These are phyloP conservation scores for Engraulis encrasicolus DNA, from an alignment of 2,113 vertebrate species.

Conservation along the genomic window DNA sequence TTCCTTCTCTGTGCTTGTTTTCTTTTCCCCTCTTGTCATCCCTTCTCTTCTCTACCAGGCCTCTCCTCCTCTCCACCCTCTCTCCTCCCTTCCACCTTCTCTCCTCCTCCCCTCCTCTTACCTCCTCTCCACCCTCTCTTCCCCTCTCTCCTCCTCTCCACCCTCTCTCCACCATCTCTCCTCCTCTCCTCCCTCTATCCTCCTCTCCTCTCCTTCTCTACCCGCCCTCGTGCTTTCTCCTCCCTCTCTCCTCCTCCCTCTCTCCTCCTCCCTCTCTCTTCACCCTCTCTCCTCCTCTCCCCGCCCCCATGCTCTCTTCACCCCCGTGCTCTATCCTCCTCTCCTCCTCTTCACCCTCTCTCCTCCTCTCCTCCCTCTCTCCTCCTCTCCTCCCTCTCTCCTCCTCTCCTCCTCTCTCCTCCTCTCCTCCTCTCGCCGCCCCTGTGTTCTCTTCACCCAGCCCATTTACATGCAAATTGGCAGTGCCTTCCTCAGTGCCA, in stretches of 20 bases:
- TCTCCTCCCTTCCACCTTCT: background rate
- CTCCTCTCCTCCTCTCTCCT: background rate
- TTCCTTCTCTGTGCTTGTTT: background rate
- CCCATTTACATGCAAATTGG: constrained; percentile 51
- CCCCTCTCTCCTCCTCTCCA: background rate
- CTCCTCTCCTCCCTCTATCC: background rate
- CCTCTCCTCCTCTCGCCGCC: background rate
- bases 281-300: no score
- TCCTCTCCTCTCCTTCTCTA: no score
- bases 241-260: background rate
- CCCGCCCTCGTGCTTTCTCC: background rate
- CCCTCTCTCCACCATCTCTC: no score
- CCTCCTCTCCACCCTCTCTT: no score
- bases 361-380: background rate
- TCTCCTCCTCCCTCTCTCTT: background rate
- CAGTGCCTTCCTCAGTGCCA: constrained; percentile 46
- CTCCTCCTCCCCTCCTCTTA: background rate
- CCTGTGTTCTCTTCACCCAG: background rate
- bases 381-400: background rate
- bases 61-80: no score
- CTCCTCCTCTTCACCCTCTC: background rate
- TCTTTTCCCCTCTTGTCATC: background rate
- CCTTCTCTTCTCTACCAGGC: background rate
- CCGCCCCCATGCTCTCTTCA: background rate
- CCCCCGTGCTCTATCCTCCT: background rate